Conservation (phyloP, 2,797 vertebrate genomes). For the Hypotaenidia philippensis region DNA sequence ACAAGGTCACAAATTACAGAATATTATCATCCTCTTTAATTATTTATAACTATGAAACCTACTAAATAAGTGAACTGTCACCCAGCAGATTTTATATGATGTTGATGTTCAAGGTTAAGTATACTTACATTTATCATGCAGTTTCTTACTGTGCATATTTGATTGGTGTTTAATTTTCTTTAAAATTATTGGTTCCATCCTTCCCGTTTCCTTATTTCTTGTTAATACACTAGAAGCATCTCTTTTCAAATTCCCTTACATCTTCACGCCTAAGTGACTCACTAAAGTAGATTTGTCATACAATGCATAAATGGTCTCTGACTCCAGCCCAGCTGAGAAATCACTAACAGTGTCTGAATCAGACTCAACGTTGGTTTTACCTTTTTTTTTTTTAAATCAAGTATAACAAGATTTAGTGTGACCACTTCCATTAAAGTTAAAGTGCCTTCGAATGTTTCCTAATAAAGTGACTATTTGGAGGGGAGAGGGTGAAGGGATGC, state of each 20-base stretch:
- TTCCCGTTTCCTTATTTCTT: conserved; percentile 4
- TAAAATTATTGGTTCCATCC: conserved; percentile 5
- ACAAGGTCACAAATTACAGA: conserved; percentile 82
- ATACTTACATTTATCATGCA: conserved; percentile 62
- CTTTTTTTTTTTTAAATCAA: neutral
- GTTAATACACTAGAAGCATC: neutral
- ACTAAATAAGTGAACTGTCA: conserved; percentile 67
- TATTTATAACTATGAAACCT: conserved; percentile 70
- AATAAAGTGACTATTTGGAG: conserved; percentile 23
- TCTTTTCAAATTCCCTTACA: neutral
- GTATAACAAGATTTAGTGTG: conserved; percentile 1
- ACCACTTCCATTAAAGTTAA: conserved; percentile 35
- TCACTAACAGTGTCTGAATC: conserved; percentile 6
- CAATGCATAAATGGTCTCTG: neutral
- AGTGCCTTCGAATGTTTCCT: conserved; percentile 33
- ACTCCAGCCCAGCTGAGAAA: conserved; percentile 29
- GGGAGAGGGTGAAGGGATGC: neutral
- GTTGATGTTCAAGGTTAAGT: conserved; percentile 62
- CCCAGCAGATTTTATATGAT: conserved; percentile 53
- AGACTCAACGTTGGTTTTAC: neutral
- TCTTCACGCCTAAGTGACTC: neutral
- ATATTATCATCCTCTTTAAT: conserved; percentile 69
- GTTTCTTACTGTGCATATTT: conserved; percentile 62
- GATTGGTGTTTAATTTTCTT: conserved; percentile 35
- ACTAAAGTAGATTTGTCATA: conserved; percentile 21